Percentiles rank a stretch among this genome's conserved stretches.
phyloP scores from a whole-genome alignment of 2,113 vertebrate genomes.

The Agapornis roseicollis region DNA sequence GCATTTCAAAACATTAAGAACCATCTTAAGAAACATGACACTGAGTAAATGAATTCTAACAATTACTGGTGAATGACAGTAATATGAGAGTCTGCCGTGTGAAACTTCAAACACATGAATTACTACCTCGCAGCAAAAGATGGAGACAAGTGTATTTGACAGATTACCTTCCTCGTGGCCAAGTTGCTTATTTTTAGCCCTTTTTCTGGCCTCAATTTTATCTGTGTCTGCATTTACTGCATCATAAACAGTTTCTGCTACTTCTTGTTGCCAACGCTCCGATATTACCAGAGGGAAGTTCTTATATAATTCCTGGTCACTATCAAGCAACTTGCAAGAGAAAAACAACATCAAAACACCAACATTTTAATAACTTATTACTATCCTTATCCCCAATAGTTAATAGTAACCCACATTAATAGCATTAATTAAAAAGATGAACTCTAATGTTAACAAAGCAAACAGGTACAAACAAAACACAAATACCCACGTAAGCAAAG shows the following conservation, averaged over 20 bases:
- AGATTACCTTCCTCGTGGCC: constrained; percentile 95
- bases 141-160: constrained; percentile 13
- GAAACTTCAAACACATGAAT: not conserved
- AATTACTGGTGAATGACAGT: not conserved
- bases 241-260: constrained; percentile 94
- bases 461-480: not conserved
- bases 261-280: constrained; percentile 98
- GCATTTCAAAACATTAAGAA: not conserved
- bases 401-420: not conserved
- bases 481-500: not conserved
- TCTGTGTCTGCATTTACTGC: constrained; percentile 95
- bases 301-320: constrained; percentile 97
- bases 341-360: not conserved
- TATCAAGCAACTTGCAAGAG: constrained; percentile 87
- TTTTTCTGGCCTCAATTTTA: constrained; percentile 92
- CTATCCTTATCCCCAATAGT: not conserved
- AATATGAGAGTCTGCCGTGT: not conserved
- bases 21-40: not conserved
- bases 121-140: constrained; percentile 4
- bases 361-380: not conserved
- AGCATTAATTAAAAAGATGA: not conserved
- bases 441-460: not conserved
- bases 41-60: not conserved
- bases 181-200: constrained; percentile 96
- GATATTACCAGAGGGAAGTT: constrained; percentile 98